phyloP scores from a whole-genome alignment of 2,797 vertebrate species.

The Merluccius polli region DNA sequence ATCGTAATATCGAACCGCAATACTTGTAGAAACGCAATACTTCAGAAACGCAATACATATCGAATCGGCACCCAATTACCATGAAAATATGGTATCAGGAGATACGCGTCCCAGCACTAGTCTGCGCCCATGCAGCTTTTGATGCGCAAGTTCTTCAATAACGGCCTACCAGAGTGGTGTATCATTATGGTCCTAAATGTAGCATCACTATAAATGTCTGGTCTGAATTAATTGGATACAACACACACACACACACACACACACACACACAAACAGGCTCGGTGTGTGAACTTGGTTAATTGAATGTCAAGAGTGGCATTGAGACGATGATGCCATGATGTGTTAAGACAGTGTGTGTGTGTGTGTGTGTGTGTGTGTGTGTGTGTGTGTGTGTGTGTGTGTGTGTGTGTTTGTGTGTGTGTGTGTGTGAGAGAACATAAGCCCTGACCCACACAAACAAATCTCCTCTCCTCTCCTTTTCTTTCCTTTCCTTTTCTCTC shows the following conservation, averaged over 20 bases:
- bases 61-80: too few relatives aligned
- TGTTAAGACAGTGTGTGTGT: constrained; percentile 49
- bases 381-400: constrained; percentile 23
- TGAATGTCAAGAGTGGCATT: constrained; percentile 57
- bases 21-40: too few relatives aligned
- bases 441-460: not conserved
- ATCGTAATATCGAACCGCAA: too few relatives aligned
- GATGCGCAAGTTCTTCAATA: too few relatives aligned
- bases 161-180: too few relatives aligned
- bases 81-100: too few relatives aligned
- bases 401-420: constrained; percentile 16
- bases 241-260: constrained; percentile 23
- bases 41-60: too few relatives aligned
- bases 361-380: constrained; percentile 29
- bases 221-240: constrained; percentile 52
- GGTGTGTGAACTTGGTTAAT: constrained; percentile 47
- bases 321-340: constrained; percentile 58
- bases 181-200: constrained; percentile 45
- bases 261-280: constrained; percentile 20
- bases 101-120: too few relatives aligned
- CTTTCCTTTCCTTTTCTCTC: not conserved
- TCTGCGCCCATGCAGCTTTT: too few relatives aligned
- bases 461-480: not conserved
- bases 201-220: constrained; percentile 50
- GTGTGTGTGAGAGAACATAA: not conserved